Percentiles rank a stretch among this genome's conserved stretches.
Conservation (phyloP, 2,113 vertebrate genomes). For the Thermophis baileyi region DNA sequence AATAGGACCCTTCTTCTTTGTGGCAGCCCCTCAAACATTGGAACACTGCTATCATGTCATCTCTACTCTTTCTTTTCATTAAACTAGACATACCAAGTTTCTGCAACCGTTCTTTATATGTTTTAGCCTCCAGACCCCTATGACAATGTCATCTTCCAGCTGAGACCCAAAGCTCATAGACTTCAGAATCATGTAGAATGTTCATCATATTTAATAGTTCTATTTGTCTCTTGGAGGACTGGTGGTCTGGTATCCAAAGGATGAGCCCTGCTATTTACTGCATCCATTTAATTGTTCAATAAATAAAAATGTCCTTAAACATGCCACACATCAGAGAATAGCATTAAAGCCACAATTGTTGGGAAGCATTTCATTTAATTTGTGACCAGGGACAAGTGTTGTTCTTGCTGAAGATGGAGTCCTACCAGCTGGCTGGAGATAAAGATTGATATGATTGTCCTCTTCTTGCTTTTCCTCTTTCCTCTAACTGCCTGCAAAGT, state of each 20-base stretch:
- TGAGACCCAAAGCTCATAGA: no score
- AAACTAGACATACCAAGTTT: neutral
- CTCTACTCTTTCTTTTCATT: no score
- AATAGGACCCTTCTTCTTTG: no score
- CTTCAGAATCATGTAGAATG: no score
- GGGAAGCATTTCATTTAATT: slow-evolving; percentile 4
- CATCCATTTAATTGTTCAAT: neutral
- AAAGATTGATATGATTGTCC: neutral
- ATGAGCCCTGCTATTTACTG: neutral
- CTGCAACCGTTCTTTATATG: neutral
- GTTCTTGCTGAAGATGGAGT: slow-evolving; percentile 32
- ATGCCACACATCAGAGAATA: slow-evolving; percentile 32
- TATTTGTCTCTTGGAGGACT: no score
- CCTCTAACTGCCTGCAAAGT: slow-evolving; percentile 27
- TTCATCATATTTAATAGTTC: no score
- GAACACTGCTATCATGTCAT: no score
- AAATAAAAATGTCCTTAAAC: neutral
- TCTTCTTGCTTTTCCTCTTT: neutral
- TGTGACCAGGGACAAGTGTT: rapidly evolving
- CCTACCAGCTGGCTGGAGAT: slow-evolving; percentile 19
- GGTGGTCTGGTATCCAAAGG: neutral
- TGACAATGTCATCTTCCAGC: neutral
- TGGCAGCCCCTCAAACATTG: no score
- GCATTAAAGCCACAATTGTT: slow-evolving; percentile 14
- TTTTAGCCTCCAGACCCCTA: neutral